A percentile compares a stretch with the other conserved stretches of the same genome.
Evolutionary conservation across 2,888 invertebrate species (phyloP).

Genomic region (Stenotaenia linearis): DNA sequence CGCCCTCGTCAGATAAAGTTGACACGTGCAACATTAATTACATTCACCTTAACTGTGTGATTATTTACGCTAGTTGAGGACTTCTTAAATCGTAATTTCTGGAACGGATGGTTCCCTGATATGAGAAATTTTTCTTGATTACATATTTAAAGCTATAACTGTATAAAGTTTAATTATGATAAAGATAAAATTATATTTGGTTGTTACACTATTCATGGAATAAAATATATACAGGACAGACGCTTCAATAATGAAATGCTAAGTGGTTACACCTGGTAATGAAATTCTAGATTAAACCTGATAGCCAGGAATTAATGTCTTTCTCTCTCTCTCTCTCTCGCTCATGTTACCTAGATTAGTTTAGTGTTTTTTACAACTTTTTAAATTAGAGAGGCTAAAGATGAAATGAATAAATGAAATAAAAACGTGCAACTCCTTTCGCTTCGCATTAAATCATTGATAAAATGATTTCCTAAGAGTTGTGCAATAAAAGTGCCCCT

Average conservation of each 20-base stretch:
- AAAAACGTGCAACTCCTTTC: too few species aligned
- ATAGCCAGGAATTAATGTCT: neutral
- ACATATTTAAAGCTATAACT: neutral
- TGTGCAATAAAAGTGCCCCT: neutral
- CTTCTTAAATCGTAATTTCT: neutral
- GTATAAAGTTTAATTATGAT: neutral
- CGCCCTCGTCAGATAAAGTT: neutral
- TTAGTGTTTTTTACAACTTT: too few species aligned
- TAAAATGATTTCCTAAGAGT: neutral
- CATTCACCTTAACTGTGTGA: neutral
- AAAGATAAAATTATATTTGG: too few species aligned
- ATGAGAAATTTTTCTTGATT: too few species aligned
- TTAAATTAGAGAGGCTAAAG: too few species aligned
- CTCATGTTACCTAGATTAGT: too few species aligned
- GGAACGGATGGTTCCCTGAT: too few species aligned
- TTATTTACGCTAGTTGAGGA: neutral
- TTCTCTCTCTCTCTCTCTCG: neutral
- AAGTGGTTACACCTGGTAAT: neutral
- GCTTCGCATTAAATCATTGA: neutral
- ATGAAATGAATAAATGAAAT: too few species aligned
- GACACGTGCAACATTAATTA: conserved; percentile 1
- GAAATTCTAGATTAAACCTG: neutral
- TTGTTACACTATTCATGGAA: neutral
- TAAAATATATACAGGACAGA: neutral
- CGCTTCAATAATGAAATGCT: conserved; percentile 7